These are phyloP conservation scores for Hyles euphorbiae DNA, from an alignment of 1,140 invertebrate genomes.

Conservation along the genomic window DNA sequence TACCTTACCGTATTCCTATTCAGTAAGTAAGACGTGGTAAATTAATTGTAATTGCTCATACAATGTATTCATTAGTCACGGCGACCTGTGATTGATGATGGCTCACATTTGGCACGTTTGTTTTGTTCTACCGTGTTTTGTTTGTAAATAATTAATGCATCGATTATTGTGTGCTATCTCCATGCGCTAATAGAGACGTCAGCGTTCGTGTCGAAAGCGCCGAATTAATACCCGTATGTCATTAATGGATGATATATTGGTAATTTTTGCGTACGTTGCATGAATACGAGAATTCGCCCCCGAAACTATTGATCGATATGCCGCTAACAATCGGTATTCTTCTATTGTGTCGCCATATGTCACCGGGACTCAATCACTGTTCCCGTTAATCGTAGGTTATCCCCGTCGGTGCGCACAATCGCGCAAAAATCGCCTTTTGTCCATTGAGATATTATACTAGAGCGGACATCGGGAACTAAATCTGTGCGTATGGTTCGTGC, in stretches of 20 bases:
- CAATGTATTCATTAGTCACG: slow-evolving; percentile 10
- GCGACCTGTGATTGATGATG: slow-evolving; percentile 4
- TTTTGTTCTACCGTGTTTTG: not conserved
- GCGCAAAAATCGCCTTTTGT: slow-evolving; percentile 35
- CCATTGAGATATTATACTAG: too few relatives aligned
- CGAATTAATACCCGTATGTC: too few relatives aligned
- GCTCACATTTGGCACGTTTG: not conserved
- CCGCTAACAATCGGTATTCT: slow-evolving; percentile 46
- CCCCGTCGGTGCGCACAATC: slow-evolving; percentile 28
- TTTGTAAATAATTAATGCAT: too few relatives aligned
- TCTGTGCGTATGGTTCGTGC: too few relatives aligned
- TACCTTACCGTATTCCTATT: slow-evolving; percentile 17
- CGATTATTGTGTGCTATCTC: too few relatives aligned
- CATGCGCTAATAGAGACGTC: too few relatives aligned
- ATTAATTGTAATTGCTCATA: slow-evolving; percentile 17
- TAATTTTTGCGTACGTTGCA: slow-evolving; percentile 25
- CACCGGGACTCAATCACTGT: slow-evolving; percentile 51
- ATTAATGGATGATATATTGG: slow-evolving; percentile 40
- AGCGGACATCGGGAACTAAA: too few relatives aligned
- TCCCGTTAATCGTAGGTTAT: slow-evolving; percentile 48
- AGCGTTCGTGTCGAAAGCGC: too few relatives aligned
- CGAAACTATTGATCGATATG: slow-evolving; percentile 44
- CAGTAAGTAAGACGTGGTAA: slow-evolving; percentile 9
- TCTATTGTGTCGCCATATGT: slow-evolving; percentile 60
- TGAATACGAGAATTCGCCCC: slow-evolving; percentile 63